These are phyloP conservation scores for Psephotus haematonotus DNA, from an alignment of 2,113 vertebrate species.

Conservation along the genomic window DNA sequence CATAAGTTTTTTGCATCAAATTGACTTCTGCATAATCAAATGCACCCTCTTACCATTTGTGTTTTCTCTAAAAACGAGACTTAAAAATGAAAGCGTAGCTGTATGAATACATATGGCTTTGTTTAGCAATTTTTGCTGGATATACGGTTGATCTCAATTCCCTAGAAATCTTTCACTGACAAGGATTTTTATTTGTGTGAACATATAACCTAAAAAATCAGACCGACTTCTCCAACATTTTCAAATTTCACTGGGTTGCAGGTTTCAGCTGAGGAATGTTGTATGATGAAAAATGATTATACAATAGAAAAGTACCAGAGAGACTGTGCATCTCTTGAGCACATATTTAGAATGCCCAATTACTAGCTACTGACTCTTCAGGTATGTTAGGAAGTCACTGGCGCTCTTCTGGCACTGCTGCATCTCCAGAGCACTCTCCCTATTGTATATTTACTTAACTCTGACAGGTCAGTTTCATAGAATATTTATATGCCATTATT, in stretches of 20 bases:
- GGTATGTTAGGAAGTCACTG: background rate
- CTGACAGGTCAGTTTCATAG: background rate
- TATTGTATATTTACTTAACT: background rate
- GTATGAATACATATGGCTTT: background rate
- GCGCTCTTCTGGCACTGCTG: background rate
- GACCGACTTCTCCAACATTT: background rate
- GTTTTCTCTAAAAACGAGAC: background rate
- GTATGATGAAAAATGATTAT: background rate
- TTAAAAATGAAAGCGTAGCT: background rate
- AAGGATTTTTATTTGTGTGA: slow-evolving; percentile 1
- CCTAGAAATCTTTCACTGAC: background rate
- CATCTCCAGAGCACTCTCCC: background rate
- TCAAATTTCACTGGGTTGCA: background rate
- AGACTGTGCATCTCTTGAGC: background rate
- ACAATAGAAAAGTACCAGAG: background rate
- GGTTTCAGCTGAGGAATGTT: background rate
- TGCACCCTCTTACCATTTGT: background rate
- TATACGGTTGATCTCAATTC: background rate
- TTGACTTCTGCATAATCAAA: slow-evolving; percentile 1
- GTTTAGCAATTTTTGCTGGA: background rate
- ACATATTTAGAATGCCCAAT: background rate
- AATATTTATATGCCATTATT: background rate
- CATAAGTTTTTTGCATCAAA: background rate
- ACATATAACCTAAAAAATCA: background rate
- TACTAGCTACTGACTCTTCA: background rate